A percentile compares a stretch with the other conserved stretches of the same genome.
These are phyloP conservation scores for Ibycter americanus DNA, from an alignment of 2,797 vertebrate genomes.

Conservation along the genomic window DNA sequence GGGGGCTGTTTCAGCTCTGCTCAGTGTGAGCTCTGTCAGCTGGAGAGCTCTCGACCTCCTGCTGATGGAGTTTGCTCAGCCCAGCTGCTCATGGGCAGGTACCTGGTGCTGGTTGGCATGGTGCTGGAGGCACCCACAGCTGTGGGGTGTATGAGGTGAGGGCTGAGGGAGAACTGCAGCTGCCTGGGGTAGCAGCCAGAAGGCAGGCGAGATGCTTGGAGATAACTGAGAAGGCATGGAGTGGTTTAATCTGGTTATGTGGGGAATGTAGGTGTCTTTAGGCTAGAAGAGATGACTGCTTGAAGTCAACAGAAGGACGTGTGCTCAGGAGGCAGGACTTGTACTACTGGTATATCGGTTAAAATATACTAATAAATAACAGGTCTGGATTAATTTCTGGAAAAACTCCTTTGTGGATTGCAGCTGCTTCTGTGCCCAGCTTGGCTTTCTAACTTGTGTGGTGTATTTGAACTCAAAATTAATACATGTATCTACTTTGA, in stretches of 20 bases:
- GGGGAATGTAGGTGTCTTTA: fast-evolving
- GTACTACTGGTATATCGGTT: fast-evolving
- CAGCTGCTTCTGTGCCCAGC: no score
- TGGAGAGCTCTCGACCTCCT: not conserved
- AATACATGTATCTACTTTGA: not conserved
- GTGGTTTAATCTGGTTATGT: not conserved
- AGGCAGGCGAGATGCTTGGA: not conserved
- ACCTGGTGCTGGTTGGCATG: not conserved
- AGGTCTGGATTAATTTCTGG: not conserved
- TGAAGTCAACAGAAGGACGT: not conserved
- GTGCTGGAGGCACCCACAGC: fast-evolving
- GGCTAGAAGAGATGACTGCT: no score
- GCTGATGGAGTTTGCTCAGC: not conserved
- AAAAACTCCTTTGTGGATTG: not conserved
- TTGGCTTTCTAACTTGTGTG: not conserved
- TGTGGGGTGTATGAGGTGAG: fast-evolving
- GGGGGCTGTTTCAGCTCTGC: not conserved
- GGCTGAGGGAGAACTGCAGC: not conserved
- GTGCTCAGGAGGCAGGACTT: not conserved
- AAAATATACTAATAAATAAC: not conserved
- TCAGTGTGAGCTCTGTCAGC: no score
- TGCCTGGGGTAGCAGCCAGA: not conserved
- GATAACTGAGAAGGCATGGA: not conserved
- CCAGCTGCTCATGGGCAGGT: not conserved
- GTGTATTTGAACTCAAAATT: fast-evolving